phyloP scores from a whole-genome alignment of 2,797 vertebrate genomes.

The Melanotaenia trifasciata region DNA sequence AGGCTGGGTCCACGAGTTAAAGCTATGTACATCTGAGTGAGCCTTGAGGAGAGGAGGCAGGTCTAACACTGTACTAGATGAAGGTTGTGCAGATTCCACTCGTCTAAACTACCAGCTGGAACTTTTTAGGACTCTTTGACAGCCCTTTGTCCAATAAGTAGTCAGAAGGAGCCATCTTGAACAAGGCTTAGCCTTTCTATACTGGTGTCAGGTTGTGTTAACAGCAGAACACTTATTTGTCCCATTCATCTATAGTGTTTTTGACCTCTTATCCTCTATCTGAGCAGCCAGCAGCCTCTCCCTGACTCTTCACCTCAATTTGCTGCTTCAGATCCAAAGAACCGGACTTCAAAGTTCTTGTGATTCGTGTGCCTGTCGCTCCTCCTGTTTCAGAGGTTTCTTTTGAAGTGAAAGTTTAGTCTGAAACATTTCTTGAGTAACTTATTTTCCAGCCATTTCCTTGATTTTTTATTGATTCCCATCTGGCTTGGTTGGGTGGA shows the following conservation, averaged over 20 bases:
- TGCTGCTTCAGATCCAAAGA: constrained; percentile 61
- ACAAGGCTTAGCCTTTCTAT: constrained; percentile 48
- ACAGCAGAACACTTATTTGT: constrained; percentile 69
- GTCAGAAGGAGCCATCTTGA: constrained; percentile 51
- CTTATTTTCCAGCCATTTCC: constrained; percentile 79
- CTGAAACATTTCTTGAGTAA: constrained; percentile 77
- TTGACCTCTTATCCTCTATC: constrained; percentile 66
- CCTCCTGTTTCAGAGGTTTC: constrained; percentile 67
- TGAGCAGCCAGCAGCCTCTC: constrained; percentile 52
- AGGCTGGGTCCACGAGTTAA: constrained; percentile 51
- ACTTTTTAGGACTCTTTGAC: constrained; percentile 25
- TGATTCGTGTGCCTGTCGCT: constrained; percentile 17
- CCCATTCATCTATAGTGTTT: constrained; percentile 66
- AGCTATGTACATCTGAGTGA: constrained; percentile 64
- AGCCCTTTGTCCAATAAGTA: constrained; percentile 34
- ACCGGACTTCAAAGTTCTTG: constrained; percentile 70
- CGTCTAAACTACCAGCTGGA: constrained; percentile 26
- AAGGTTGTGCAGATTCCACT: constrained; percentile 17
- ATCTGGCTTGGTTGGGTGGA: constrained; percentile 65
- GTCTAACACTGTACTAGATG: neutral
- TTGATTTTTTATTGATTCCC: constrained; percentile 84
- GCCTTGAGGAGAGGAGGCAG: constrained; percentile 33
- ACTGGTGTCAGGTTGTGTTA: constrained; percentile 69
- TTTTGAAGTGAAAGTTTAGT: constrained; percentile 85
- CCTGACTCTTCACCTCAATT: constrained; percentile 78